phyloP scores from a whole-genome alignment of 2,888 invertebrate species.

The Calliopum simillimum region DNA sequence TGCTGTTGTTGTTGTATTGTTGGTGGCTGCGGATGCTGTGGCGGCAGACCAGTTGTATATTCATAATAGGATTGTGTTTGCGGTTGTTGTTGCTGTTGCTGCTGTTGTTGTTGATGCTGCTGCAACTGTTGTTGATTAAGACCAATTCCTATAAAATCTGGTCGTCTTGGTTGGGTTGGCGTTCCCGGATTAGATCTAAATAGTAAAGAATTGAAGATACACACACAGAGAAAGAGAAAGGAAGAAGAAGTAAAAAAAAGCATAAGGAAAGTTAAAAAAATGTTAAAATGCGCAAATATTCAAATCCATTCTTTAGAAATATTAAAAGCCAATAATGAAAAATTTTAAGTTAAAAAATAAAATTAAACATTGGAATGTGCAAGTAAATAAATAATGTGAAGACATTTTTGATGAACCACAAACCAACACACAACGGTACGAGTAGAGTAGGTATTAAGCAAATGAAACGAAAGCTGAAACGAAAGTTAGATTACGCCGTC shows the following conservation, averaged over 20 bases:
- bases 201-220: constrained; percentile 18
- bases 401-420: constrained; percentile 6
- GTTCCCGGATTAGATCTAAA: constrained; percentile 92
- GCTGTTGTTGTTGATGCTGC: constrained; percentile 54
- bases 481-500: too few relatives aligned
- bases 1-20: constrained; percentile 66
- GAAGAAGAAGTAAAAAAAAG: not conserved
- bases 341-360: not conserved
- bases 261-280: not conserved
- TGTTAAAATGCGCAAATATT: not conserved
- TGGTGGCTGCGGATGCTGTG: constrained; percentile 65
- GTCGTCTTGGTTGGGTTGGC: constrained; percentile 88
- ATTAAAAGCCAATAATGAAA: constrained; percentile 4
- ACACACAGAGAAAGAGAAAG: not conserved
- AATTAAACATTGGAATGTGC: not conserved
- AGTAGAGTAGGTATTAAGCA: too few relatives aligned
- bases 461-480: too few relatives aligned
- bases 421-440: constrained; percentile 4
- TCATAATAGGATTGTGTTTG: constrained; percentile 67
- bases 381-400: constrained; percentile 1
- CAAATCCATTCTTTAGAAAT: constrained; percentile 1
- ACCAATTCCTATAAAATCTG: constrained; percentile 89
- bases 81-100: constrained; percentile 58
- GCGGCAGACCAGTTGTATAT: constrained; percentile 64
- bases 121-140: constrained; percentile 66